Conservation (phyloP, 2,113 vertebrate genomes). For the Limanda limanda region DNA sequence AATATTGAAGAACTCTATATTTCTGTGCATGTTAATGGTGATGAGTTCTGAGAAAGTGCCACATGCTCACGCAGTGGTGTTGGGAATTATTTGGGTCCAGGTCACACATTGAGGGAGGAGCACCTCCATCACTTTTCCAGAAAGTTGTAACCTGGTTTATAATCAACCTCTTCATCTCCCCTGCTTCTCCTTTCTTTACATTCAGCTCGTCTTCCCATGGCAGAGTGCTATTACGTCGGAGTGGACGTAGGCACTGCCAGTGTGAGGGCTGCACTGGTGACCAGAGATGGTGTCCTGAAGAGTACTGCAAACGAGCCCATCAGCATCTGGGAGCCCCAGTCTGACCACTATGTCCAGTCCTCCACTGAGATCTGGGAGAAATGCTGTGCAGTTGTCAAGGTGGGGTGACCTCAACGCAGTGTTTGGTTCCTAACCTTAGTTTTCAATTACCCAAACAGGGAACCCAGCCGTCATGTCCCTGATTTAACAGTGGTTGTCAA, state of each 20-base stretch:
- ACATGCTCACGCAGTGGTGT: not conserved
- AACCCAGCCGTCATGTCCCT: too few species aligned
- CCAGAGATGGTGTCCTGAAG: constrained; percentile 79
- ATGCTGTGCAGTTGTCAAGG: constrained; percentile 90
- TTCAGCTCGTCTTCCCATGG: constrained; percentile 47
- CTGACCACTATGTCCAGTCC: constrained; percentile 92
- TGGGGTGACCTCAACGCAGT: constrained; percentile 55
- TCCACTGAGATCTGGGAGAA: constrained; percentile 93
- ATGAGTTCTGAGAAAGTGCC: not conserved
- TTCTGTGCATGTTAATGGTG: not conserved
- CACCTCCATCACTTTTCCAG: not conserved
- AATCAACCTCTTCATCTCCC: not conserved
- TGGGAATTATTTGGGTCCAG: not conserved
- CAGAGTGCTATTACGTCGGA: constrained; percentile 86
- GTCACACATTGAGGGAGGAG: not conserved
- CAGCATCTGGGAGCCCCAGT: constrained; percentile 87
- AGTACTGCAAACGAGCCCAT: constrained; percentile 86
- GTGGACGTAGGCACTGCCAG: constrained; percentile 94
- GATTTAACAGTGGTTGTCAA: too few species aligned
- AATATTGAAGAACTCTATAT: too few species aligned
- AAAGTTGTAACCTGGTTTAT: constrained; percentile 27
- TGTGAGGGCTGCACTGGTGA: constrained; percentile 92
- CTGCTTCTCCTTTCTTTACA: not conserved
- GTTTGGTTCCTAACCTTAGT: not conserved
- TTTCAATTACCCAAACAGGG: not conserved